phyloP scores from a whole-genome alignment of 2,113 vertebrate species.

The Paraplagusia blochii region DNA sequence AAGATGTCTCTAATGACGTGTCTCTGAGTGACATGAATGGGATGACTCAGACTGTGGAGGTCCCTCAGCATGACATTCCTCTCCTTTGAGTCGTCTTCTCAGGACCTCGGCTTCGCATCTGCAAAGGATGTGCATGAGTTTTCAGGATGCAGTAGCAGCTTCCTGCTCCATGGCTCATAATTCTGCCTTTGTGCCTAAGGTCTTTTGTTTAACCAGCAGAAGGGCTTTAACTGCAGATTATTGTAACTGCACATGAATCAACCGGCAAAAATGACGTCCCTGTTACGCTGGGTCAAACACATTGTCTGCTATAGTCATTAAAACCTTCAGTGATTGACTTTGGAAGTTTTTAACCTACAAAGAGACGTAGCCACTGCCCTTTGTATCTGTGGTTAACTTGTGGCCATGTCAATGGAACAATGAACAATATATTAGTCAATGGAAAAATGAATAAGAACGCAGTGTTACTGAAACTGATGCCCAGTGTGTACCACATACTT shows the following conservation, averaged over 20 bases:
- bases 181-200: conserved; percentile 3
- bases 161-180: conserved; percentile 56
- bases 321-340: no score
- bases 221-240: background rate
- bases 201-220: conserved; percentile 1
- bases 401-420: no score
- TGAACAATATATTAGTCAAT: no score
- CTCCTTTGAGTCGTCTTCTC: conserved; percentile 61
- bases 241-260: background rate
- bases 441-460: no score
- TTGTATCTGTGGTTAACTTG: no score
- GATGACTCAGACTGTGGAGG: conserved; percentile 29
- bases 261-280: background rate
- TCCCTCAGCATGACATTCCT: conserved; percentile 50
- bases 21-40: conserved; percentile 24
- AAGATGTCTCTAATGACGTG: conserved; percentile 22
- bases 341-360: no score
- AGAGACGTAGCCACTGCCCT: no score
- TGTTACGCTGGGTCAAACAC: no score
- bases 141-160: conserved; percentile 36
- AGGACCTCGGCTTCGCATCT: conserved; percentile 51
- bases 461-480: no score
- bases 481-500: no score
- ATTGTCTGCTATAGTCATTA: no score
- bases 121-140: conserved; percentile 51